Percentiles rank a stretch among this genome's conserved stretches.
phyloP scores from a whole-genome alignment of 2,113 vertebrate species.

The Seriola quinqueradiata region DNA sequence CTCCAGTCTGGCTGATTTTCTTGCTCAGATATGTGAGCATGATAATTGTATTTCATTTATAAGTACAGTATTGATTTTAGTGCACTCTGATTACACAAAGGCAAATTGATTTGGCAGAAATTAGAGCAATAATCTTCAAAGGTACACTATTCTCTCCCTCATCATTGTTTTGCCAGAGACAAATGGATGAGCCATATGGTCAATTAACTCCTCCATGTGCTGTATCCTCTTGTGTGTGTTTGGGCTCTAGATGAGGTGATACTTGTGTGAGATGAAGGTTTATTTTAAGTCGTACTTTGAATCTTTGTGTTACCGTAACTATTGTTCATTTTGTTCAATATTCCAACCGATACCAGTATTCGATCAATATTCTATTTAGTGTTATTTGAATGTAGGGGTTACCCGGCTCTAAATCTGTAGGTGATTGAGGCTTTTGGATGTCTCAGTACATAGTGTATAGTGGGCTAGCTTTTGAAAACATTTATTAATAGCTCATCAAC shows the following conservation, averaged over 20 bases:
- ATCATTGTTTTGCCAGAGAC: conserved; percentile 6
- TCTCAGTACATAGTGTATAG: neutral
- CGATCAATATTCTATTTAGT: too few species aligned
- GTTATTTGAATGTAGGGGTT: too few species aligned
- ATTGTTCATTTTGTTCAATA: neutral
- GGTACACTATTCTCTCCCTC: neutral
- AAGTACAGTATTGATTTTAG: neutral
- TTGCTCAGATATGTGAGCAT: neutral
- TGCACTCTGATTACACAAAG: neutral
- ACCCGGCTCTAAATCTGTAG: neutral
- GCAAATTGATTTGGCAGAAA: neutral
- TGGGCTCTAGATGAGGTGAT: neutral
- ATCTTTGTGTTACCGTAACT: neutral
- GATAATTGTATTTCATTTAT: neutral
- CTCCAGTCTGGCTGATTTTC: neutral
- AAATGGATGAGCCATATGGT: conserved; percentile 2
- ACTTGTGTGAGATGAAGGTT: neutral
- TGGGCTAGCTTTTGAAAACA: neutral
- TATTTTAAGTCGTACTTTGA: neutral
- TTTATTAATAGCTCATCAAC: neutral
- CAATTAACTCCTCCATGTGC: conserved; percentile 12
- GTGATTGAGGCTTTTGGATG: neutral
- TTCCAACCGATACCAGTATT: too few species aligned
- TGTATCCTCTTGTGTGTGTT: neutral
- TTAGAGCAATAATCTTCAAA: conserved; percentile 1